phyloP scores from a whole-genome alignment of 2,797 vertebrate species.

The Rhynchotus rufescens region DNA sequence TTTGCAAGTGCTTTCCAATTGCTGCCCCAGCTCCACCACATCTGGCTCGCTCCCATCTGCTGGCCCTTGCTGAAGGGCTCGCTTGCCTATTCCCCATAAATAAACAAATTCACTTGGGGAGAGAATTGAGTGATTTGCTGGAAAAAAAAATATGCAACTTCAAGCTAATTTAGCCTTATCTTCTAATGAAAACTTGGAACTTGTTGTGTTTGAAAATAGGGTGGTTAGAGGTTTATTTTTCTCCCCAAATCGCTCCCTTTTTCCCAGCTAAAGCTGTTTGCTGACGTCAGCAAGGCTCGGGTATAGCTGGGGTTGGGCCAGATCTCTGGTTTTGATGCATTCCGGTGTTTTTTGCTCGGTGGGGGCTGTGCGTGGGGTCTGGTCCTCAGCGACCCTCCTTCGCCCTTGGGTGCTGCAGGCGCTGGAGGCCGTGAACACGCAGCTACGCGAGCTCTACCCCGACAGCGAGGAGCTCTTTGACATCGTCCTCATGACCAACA shows the following conservation, averaged over 20 bases:
- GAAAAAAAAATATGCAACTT: not conserved
- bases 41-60: not conserved
- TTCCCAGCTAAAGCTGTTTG: not conserved
- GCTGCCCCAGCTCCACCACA: not conserved
- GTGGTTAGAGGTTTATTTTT: not conserved
- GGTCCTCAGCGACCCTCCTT: not conserved
- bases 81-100: accelerated
- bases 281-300: not conserved
- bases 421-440: slow-evolving; percentile 89
- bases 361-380: not conserved
- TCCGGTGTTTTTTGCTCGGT: not conserved
- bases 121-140: not conserved
- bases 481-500: slow-evolving; percentile 96
- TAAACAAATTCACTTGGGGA: not conserved
- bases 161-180: not conserved
- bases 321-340: not conserved
- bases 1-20: not conserved
- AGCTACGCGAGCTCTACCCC: slow-evolving; percentile 90
- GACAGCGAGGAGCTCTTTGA: slow-evolving; percentile 95
- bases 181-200: not conserved
- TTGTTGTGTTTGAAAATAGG: not conserved
- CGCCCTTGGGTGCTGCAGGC: slow-evolving; percentile 81
- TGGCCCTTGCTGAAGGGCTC: not conserved
- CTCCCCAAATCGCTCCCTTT: not conserved
- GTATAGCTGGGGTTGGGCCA: not conserved